These are phyloP conservation scores for Drosophila repleta DNA, from an alignment of 1,140 invertebrate species.

Conservation along the genomic window DNA sequence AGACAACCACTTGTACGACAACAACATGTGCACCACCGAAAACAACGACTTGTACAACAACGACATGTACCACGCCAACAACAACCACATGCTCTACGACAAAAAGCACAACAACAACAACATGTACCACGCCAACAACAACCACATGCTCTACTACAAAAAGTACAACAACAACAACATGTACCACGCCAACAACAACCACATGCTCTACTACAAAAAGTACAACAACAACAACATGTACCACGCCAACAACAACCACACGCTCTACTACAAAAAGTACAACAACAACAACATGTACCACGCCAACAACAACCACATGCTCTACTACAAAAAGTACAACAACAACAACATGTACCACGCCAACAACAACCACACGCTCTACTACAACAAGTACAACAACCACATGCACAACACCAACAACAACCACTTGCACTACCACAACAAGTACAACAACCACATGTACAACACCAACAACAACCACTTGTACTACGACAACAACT, in stretches of 20 bases:
- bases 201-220: neutral
- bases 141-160: neutral
- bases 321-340: neutral
- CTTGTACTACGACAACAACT: conserved; percentile 6
- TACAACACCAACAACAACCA: neutral
- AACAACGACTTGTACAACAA: neutral
- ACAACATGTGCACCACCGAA: conserved; percentile 25
- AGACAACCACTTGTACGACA: conserved; percentile 14
- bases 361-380: neutral
- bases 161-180: neutral
- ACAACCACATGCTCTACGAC: conserved; percentile 1
- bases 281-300: neutral
- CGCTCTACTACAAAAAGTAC: neutral
- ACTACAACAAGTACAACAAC: too few species aligned
- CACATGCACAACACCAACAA: neutral
- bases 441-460: neutral
- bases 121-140: neutral
- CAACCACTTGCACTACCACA: neutral
- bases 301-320: neutral
- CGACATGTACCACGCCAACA: conserved; percentile 3
- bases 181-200: conserved; percentile 6
- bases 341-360: neutral
- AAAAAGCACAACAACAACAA: conserved; percentile 1
- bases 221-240: neutral
- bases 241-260: conserved; percentile 5